These are phyloP conservation scores for Leptodactylus fallax DNA, from an alignment of 2,797 vertebrate genomes.

Conservation along the genomic window DNA sequence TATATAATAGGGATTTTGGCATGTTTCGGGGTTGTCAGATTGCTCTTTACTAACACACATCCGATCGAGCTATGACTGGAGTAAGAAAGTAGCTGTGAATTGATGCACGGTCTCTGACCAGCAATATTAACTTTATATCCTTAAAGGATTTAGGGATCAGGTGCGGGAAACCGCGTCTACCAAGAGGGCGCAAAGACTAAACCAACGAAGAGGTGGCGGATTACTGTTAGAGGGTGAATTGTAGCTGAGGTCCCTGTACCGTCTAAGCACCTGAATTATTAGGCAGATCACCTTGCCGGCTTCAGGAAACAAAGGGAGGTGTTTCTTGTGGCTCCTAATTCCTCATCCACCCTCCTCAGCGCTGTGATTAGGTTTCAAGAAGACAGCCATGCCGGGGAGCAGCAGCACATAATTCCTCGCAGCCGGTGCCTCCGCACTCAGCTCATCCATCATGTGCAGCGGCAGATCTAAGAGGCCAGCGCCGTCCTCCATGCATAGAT, in stretches of 20 bases:
- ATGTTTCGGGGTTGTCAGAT: no score
- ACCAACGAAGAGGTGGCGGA: neutral
- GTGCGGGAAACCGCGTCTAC: conserved; percentile 31
- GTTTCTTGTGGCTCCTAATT: conserved; percentile 64
- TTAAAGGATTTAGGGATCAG: conserved; percentile 57
- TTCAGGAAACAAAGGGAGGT: conserved; percentile 73
- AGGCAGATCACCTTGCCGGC: conserved; percentile 62
- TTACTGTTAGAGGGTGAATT: neutral
- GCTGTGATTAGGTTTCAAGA: conserved; percentile 64
- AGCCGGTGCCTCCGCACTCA: conserved; percentile 66
- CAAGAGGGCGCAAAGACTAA: neutral
- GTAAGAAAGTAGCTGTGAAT: neutral
- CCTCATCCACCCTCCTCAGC: conserved; percentile 64
- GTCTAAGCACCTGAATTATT: conserved; percentile 66
- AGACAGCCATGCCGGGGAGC: conserved; percentile 67
- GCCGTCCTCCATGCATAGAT: conserved; percentile 36
- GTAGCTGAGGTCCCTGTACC: conserved; percentile 17
- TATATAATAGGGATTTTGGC: no score
- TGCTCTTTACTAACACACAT: no score
- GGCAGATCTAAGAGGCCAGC: conserved; percentile 70
- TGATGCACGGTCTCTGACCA: neutral
- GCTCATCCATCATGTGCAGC: conserved; percentile 75
- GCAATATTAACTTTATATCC: conserved; percentile 24
- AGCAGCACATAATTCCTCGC: conserved; percentile 65
- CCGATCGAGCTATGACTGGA: neutral